Conservation (phyloP, 1,140 invertebrate genomes). For the Papilio machaon region DNA sequence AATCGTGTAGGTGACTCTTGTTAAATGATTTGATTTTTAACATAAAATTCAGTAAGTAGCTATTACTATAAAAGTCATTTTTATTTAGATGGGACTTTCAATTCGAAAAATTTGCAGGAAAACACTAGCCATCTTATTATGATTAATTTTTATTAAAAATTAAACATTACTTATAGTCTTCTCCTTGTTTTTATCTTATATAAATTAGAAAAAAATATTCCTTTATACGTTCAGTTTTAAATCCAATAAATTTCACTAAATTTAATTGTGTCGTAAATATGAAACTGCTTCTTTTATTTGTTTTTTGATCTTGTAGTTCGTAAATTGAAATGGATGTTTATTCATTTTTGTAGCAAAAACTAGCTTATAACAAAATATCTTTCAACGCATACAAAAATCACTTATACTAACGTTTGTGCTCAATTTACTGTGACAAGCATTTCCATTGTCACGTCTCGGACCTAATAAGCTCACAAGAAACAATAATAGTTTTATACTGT, state of each 20-base stretch:
- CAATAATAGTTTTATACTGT: background rate
- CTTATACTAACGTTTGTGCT: constrained; percentile 12
- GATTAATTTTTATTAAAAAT: no score
- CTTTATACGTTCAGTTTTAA: background rate
- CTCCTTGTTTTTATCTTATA: background rate
- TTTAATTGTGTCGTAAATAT: background rate
- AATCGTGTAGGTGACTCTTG: background rate
- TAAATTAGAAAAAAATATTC: no score
- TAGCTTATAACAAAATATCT: constrained; percentile 1
- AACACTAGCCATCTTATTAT: no score
- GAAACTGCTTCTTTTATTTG: background rate
- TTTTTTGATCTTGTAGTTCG: background rate
- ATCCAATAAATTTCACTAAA: background rate
- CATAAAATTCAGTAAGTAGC: background rate
- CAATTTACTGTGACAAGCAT: constrained; percentile 23
- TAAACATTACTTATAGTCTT: background rate
- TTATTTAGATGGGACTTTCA: background rate
- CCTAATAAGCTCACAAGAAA: constrained; percentile 17
- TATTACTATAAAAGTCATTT: background rate
- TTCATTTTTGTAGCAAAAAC: constrained; percentile 17
- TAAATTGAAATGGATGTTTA: background rate
- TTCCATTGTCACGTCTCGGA: constrained; percentile 10
- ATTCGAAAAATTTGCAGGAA: background rate
- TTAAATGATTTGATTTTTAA: background rate
- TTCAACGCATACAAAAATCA: constrained; percentile 18